Conservation (phyloP, 2,888 invertebrate genomes). For the Punctoribates punctum region DNA sequence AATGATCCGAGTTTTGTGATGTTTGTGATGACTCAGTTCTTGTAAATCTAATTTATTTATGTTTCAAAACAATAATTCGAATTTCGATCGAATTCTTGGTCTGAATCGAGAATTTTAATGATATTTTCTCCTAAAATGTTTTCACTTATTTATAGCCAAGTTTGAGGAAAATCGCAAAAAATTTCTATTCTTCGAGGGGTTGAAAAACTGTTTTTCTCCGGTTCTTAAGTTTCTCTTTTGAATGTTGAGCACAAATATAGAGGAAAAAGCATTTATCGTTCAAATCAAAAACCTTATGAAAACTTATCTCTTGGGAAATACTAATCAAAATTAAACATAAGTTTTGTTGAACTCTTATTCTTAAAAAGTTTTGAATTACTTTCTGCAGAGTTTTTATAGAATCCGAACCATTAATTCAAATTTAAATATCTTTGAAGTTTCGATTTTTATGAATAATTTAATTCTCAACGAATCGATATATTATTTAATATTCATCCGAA, state of each 20-base stretch:
- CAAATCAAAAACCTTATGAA: background rate
- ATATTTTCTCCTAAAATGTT: background rate
- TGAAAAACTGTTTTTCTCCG: background rate
- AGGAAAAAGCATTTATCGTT: background rate
- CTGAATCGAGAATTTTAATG: background rate
- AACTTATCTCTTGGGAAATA: background rate
- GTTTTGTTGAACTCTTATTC: background rate
- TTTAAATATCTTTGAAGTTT: too few species aligned
- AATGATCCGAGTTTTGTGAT: background rate
- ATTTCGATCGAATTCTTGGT: background rate
- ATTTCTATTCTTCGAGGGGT: background rate
- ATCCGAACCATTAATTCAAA: too few species aligned
- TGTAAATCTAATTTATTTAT: conserved; percentile 1
- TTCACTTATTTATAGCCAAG: background rate
- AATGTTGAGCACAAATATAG: background rate
- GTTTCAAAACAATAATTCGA: background rate
- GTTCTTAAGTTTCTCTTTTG: background rate
- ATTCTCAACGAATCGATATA: too few species aligned
- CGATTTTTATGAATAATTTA: too few species aligned
- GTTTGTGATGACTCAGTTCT: background rate
- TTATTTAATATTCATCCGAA: too few species aligned
- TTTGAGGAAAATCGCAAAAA: background rate
- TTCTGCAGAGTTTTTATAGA: background rate
- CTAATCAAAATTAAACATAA: background rate
- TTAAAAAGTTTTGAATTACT: background rate